Evolutionary conservation across 2,797 vertebrate species (phyloP), one percentile per base, ranked within the genome.

Genomic region (Staurois parvus): DNA sequence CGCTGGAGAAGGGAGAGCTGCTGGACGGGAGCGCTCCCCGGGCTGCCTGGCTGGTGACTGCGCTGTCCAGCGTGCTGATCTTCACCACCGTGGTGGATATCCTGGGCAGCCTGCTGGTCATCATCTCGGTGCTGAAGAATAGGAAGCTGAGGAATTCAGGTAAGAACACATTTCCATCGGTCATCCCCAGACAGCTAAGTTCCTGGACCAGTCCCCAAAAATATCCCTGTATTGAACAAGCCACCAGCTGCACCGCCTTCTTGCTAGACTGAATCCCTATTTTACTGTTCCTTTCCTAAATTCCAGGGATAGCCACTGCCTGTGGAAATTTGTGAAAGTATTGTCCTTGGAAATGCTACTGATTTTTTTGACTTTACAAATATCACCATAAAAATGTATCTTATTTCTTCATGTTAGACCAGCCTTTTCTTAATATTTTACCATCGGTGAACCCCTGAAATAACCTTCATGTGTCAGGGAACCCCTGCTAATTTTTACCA

Each of bases 41-140:
- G 30, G 94, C 95, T 0, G 92, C 92, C 26, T 96, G 95, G 96
- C 93, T 92, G 59, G 90, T 94, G 21, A 89, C 94, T 67, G 91
- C 88, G 84, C 95, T 97, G 85, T 94, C 96, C 88, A 87, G 94
- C 45, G 94, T 96, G 85, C 93, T 97, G 90, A 94, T 96, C 88
- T 93, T 97, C 90, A 96, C 95, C 86, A 96, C 95, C 0, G 93
- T 94, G 17, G 94, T 96, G 89, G 96, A 97, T 64, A 89, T 97
- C 52, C 74, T 96, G 88, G 96, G 96, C 32, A 97, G 95, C 90
- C 89, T 95, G 37, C 91, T 97, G 86, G 95, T 97, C 69, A 94
- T 97, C 84, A 62, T 94, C 66, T 95, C 95, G 0, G 96, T 97
- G 85, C 91, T 95, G 62, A 94, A 91, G 89, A 97, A 96, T 89